Evolutionary conservation across 2,888 invertebrate genomes (phyloP).

Genomic region (Drosophila borborema): DNA sequence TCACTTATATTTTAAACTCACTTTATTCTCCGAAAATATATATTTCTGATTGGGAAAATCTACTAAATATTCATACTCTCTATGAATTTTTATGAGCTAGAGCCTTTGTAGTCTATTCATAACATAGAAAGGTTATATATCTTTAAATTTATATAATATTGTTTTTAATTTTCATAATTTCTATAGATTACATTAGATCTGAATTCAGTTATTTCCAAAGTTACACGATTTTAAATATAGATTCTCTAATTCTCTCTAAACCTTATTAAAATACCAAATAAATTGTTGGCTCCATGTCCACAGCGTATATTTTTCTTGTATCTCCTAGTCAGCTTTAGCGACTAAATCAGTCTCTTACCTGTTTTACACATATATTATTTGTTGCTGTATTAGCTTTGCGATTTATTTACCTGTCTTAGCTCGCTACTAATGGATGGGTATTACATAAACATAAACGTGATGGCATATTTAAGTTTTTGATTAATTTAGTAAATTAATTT

Average conservation of each 20-base stretch:
- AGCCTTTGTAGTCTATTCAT: too few relatives aligned
- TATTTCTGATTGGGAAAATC: too few relatives aligned
- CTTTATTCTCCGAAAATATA: too few relatives aligned
- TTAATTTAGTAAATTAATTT: constrained; percentile 12
- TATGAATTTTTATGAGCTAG: too few relatives aligned
- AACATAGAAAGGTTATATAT: too few relatives aligned
- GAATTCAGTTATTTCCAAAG: neutral
- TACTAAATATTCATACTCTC: too few relatives aligned
- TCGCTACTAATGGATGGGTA: neutral
- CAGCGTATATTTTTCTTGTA: neutral
- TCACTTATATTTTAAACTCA: too few relatives aligned
- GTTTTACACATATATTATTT: neutral
- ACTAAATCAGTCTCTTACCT: neutral
- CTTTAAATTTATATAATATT: too few relatives aligned
- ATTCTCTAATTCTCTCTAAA: neutral
- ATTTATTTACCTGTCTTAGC: constrained; percentile 1
- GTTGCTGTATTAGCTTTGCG: neutral
- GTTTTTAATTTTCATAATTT: too few relatives aligned
- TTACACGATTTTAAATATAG: neutral
- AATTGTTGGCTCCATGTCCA: neutral
- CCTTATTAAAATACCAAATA: too few relatives aligned
- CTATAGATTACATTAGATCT: neutral
- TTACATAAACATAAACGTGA: constrained; percentile 7
- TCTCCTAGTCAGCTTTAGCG: neutral
- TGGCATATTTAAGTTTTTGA: constrained; percentile 1